Base-by-base conservation (phyloP, 1,140 invertebrate genomes). In the Aphelenchoides besseyi region DNA sequence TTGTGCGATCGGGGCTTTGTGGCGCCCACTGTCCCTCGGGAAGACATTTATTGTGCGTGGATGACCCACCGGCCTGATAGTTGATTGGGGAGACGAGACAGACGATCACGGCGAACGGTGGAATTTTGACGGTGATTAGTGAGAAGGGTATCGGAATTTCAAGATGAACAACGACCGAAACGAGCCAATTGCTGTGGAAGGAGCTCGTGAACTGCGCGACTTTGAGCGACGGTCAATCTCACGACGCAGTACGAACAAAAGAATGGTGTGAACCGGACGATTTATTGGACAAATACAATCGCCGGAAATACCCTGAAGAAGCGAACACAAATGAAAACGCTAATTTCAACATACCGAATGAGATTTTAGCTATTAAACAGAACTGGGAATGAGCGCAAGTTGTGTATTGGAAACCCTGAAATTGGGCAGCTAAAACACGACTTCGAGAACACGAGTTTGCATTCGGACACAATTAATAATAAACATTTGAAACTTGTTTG, bases 1-100 rank as follows among this genome's bases (percentile, higher is more conserved):
- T 85, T 85, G 54, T 77, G 78, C 72, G 64, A 59, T 70, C 78
- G 73, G 26, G 74, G 68, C 57, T 82, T 85, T 52, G 30, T 70
- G 61, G 81, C 78, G 75, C 80, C 81, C 16, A 59, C 41, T 48
- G 63, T 72, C 70, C 76, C 75, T 79, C 75, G 35, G 37, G 79
- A 81, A 32, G 77, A 76, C 75, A 66, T 66, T 48, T 12, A 48
- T 23, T n/a, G 63, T 66, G 63, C n/a, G 63, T 53, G 63, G 63
- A 37, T 66, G n/a, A n/a, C n/a, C 63, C 63, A 66, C 63, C 36
- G 63, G 63, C 63, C 63, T 23, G 55, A 61, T n/a, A 61, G 16
- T 36, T 29, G 32, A 35, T 66, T 59, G 30, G 41, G 78, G 68
- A 33, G 76, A 75, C 75, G 64, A 69, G 26, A 69, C 32, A 28